Conservation (phyloP, 2,888 invertebrate species). For the Candidula unifasciata region DNA sequence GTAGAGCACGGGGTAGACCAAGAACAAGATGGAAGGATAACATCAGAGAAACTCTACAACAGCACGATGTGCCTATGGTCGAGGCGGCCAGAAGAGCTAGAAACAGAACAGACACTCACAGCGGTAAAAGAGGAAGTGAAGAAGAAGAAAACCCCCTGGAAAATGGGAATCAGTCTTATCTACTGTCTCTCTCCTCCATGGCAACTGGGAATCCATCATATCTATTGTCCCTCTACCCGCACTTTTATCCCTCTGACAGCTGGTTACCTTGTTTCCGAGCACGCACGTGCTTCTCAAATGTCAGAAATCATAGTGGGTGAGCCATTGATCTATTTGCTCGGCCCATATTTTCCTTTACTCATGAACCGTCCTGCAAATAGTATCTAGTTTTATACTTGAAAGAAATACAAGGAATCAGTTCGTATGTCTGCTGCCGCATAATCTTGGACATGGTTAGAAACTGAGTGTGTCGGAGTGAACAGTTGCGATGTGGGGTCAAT, state of each 20-base stretch:
- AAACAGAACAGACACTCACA: too few species aligned
- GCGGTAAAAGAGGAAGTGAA: too few species aligned
- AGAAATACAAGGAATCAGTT: background rate
- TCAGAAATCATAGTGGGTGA: conserved; percentile 43
- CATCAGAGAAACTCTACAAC: too few species aligned
- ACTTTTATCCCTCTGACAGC: background rate
- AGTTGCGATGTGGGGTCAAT: background rate
- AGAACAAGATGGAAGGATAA: too few species aligned
- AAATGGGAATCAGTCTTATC: background rate
- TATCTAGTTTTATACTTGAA: background rate
- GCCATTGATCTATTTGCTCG: conserved; percentile 46
- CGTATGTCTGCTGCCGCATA: background rate
- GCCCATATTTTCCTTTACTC: conserved; percentile 21
- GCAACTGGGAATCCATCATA: background rate
- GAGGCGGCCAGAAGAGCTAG: too few species aligned
- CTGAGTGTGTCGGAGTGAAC: background rate
- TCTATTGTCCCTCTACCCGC: background rate
- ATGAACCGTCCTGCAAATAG: conserved; percentile 17
- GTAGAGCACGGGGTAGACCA: too few species aligned
- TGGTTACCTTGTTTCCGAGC: background rate
- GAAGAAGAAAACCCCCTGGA: too few species aligned
- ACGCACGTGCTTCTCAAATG: conserved; percentile 40
- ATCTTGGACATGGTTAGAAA: background rate
- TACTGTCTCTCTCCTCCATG: too few species aligned
- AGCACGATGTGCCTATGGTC: too few species aligned